These are phyloP conservation scores for Xyliphius kryptos DNA, from an alignment of 2,113 vertebrate genomes.

Conservation along the genomic window DNA sequence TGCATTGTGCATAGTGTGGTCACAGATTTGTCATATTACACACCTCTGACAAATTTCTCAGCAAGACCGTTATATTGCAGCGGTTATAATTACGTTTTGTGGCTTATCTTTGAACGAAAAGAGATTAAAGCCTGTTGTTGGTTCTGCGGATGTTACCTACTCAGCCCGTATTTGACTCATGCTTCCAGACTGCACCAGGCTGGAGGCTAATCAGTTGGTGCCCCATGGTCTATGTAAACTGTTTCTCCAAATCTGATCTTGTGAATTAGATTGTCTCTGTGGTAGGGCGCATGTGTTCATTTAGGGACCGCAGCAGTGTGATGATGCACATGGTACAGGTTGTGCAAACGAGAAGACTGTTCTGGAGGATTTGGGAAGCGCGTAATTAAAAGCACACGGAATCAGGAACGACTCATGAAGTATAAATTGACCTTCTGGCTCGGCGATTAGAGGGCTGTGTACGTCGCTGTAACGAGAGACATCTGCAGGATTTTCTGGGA, in stretches of 20 bases:
- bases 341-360: slow-evolving; percentile 12
- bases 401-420: slow-evolving; percentile 49
- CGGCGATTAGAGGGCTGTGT: slow-evolving; percentile 51
- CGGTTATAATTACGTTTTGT: slow-evolving; percentile 3
- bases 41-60: background rate
- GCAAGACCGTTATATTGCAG: background rate
- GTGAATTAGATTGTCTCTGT: slow-evolving; percentile 36
- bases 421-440: slow-evolving; percentile 48
- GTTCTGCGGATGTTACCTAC: background rate
- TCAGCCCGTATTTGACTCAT: slow-evolving; percentile 27
- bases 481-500: slow-evolving; percentile 49
- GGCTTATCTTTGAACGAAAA: background rate
- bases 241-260: slow-evolving; percentile 30
- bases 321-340: slow-evolving; percentile 19
- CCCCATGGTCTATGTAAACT: slow-evolving; percentile 44
- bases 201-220: slow-evolving; percentile 44
- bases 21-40: slow-evolving; percentile 19
- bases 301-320: slow-evolving; percentile 31
- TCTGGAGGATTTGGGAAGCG: slow-evolving; percentile 32
- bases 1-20: slow-evolving; percentile 1
- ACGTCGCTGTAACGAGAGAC: slow-evolving; percentile 56
- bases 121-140: background rate
- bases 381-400: slow-evolving; percentile 43
- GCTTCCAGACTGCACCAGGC: slow-evolving; percentile 17
- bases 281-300: slow-evolving; percentile 30